phyloP scores from a whole-genome alignment of 2,888 invertebrate genomes.

The Pasiphila rectangulata region DNA sequence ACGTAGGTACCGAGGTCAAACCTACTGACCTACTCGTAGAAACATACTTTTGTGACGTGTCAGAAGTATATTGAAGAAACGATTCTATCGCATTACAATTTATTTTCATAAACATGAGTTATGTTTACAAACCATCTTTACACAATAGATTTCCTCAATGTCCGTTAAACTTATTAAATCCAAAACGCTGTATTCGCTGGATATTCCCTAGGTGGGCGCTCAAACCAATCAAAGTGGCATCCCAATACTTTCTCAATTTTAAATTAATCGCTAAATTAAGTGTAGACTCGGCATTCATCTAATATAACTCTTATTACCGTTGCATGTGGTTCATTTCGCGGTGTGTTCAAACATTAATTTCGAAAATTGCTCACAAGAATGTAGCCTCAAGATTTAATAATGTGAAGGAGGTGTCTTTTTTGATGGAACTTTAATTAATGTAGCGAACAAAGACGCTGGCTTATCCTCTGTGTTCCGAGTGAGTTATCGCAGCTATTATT shows the following conservation, averaged over 20 bases:
- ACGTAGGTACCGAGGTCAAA: no score
- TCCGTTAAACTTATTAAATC: constrained; percentile 10
- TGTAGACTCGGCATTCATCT: neutral
- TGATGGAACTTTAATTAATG: constrained; percentile 26
- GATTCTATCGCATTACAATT: no score
- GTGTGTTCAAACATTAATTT: constrained; percentile 29
- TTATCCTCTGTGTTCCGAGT: neutral
- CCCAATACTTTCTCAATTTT: constrained; percentile 37
- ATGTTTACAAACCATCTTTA: no score
- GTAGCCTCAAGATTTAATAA: constrained; percentile 23
- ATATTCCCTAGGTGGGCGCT: constrained; percentile 4
- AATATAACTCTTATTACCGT: constrained; percentile 16
- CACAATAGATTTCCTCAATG: neutral
- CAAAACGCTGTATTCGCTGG: neutral
- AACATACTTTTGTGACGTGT: no score
- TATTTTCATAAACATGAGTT: no score
- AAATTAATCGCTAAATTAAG: constrained; percentile 35
- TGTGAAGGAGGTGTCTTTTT: constrained; percentile 23
- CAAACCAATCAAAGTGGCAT: constrained; percentile 34
- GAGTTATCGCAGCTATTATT: neutral
- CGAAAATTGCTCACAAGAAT: constrained; percentile 25
- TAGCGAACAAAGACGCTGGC: constrained; percentile 3
- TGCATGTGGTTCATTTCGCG: constrained; percentile 14
- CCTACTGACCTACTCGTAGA: no score
- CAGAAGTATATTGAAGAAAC: no score